A percentile compares a stretch with the other conserved stretches of the same genome.
Evolutionary conservation across 2,888 invertebrate species (phyloP).

Genomic region (Rhagonycha fulva): DNA sequence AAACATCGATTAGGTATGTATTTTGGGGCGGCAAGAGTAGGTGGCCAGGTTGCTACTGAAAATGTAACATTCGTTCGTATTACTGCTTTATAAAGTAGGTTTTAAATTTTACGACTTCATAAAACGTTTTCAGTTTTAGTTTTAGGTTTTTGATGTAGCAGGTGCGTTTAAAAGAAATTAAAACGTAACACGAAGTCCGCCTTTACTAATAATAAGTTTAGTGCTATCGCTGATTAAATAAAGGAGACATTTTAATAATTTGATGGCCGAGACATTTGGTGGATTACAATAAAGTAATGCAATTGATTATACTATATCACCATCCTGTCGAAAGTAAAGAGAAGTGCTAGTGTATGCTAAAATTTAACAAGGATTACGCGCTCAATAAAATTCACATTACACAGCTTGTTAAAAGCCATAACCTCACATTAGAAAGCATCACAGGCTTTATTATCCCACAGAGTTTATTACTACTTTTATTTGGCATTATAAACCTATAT

Average conservation of each 20-base stretch:
- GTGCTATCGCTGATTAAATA: background rate
- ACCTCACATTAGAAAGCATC: slow-evolving; percentile 45
- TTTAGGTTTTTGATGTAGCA: slow-evolving; percentile 25
- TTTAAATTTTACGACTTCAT: slow-evolving; percentile 31
- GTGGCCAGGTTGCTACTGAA: slow-evolving; percentile 8
- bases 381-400: slow-evolving; percentile 49
- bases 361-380: slow-evolving; percentile 49
- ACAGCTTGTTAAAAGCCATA: slow-evolving; percentile 46
- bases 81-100: slow-evolving; percentile 25
- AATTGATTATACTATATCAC: background rate
- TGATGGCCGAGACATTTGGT: background rate
- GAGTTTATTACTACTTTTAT: slow-evolving; percentile 45
- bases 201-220: background rate
- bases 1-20: slow-evolving; percentile 8
- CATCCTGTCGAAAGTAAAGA: background rate
- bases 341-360: slow-evolving; percentile 38
- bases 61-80: slow-evolving; percentile 24
- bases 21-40: background rate
- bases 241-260: background rate
- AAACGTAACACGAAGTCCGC: background rate
- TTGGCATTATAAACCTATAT: slow-evolving; percentile 45
- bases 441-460: slow-evolving; percentile 43
- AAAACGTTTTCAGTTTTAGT: slow-evolving; percentile 29
- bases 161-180: slow-evolving; percentile 23
- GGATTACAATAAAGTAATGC: background rate